A percentile compares a stretch with the other conserved stretches of the same genome.
phyloP scores from a whole-genome alignment of 2,797 vertebrate genomes.

The Helarctos malayanus region DNA sequence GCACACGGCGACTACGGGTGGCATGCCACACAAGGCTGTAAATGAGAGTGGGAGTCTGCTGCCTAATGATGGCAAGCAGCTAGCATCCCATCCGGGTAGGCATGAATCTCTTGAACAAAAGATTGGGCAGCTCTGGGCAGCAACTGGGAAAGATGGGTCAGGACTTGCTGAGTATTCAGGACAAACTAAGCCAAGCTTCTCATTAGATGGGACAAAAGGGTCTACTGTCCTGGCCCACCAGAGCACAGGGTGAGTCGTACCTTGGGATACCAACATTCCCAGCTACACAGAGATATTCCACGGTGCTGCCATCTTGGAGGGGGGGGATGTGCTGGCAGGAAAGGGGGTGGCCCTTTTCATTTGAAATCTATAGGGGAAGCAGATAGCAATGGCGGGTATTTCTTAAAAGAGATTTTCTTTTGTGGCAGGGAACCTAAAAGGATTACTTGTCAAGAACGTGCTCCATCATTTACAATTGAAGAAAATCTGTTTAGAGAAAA shows the following conservation, averaged over 20 bases:
- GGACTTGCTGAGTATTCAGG: not conserved
- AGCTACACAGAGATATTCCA: not conserved
- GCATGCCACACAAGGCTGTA: not conserved
- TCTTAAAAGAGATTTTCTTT: conserved; percentile 57
- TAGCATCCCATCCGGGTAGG: no score
- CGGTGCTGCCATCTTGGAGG: not conserved
- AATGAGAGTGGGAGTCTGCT: not conserved
- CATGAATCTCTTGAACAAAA: not conserved
- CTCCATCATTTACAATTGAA: conserved; percentile 49
- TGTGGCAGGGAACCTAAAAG: conserved; percentile 62
- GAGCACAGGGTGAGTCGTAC: not conserved
- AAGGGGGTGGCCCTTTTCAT: not conserved
- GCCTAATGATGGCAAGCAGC: not conserved
- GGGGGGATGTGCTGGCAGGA: not conserved
- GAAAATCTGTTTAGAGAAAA: conserved; percentile 78
- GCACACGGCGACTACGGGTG: not conserved
- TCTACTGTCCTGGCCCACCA: not conserved
- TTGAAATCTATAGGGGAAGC: not conserved
- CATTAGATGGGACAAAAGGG: not conserved
- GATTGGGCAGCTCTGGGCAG: not conserved
- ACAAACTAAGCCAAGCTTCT: not conserved
- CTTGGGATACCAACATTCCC: not conserved
- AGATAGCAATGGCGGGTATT: not conserved
- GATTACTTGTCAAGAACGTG: conserved; percentile 67
- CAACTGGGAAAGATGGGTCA: not conserved